Evolutionary conservation across 2,888 invertebrate genomes (phyloP).

Genomic region (Homarus gammarus): DNA sequence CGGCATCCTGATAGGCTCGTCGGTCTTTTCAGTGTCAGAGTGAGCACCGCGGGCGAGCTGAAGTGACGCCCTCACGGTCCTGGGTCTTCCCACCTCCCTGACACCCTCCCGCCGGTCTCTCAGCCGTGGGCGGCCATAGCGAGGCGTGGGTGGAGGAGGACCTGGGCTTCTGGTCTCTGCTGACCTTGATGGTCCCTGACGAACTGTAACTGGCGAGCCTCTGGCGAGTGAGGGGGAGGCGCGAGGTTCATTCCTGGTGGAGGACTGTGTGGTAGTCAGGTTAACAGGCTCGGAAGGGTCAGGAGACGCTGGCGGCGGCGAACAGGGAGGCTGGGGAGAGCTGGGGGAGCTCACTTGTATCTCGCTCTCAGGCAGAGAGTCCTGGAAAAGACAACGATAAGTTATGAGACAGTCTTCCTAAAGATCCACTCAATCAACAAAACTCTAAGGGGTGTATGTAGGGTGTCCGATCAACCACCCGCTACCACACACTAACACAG

Average conservation of each 20-base stretch:
- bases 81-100: constrained; percentile 32
- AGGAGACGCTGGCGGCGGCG: constrained; percentile 22
- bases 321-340: constrained; percentile 21
- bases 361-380: constrained; percentile 49
- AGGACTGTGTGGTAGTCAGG: constrained; percentile 54
- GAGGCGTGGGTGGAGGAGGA: constrained; percentile 44
- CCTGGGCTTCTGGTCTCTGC: constrained; percentile 49
- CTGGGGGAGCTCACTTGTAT: constrained; percentile 33
- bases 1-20: constrained; percentile 54
- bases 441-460: too few species aligned
- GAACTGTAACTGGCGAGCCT: constrained; percentile 28
- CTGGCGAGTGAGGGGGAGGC: constrained; percentile 43
- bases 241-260: constrained; percentile 36
- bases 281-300: constrained; percentile 72
- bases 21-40: constrained; percentile 24
- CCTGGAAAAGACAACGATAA: constrained; percentile 22
- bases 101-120: constrained; percentile 58
- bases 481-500: too few species aligned
- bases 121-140: constrained; percentile 63
- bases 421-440: too few species aligned
- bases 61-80: constrained; percentile 43
- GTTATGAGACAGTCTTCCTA: too few species aligned
- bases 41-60: constrained; percentile 33
- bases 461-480: too few species aligned
- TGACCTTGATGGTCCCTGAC: constrained; percentile 10